Percentiles rank a stretch among this genome's conserved stretches.
Evolutionary conservation across 2,113 vertebrate genomes (phyloP).

Genomic region (Lophotis ruficrista): DNA sequence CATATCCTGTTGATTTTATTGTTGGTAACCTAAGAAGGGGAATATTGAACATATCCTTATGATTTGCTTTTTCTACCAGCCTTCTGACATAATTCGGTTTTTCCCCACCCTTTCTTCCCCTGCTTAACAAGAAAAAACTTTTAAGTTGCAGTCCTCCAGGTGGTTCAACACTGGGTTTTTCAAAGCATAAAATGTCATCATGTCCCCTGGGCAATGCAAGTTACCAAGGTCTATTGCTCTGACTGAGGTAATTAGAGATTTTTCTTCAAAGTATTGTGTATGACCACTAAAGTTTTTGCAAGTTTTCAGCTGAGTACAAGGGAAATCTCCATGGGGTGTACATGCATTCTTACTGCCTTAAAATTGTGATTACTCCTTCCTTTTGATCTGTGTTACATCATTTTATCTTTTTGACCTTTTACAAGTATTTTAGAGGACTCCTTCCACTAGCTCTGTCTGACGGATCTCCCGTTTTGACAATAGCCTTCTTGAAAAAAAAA

Average conservation of each 20-base stretch:
- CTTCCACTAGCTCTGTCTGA: background rate
- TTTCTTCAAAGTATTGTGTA: background rate
- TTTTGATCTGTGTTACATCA: background rate
- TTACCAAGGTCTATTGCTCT: background rate
- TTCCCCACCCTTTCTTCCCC: background rate
- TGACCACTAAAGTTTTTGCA: background rate
- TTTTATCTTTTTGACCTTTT: background rate
- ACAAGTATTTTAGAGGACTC: background rate
- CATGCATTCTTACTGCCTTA: background rate
- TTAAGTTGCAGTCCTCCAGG: background rate
- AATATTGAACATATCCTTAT: background rate
- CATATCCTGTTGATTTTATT: background rate
- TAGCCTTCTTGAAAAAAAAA: background rate
- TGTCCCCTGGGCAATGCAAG: background rate
- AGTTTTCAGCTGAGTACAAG: background rate
- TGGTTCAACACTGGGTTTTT: background rate
- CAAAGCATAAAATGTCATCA: background rate
- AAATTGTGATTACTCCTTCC: background rate
- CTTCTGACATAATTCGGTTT: background rate
- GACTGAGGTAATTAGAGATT: background rate
- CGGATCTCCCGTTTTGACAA: background rate
- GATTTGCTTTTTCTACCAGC: background rate
- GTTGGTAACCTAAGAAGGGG: background rate
- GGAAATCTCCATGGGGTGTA: background rate
- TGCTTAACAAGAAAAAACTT: background rate